phyloP scores from a whole-genome alignment of 2,888 invertebrate genomes.

The Conomelus anceps region DNA sequence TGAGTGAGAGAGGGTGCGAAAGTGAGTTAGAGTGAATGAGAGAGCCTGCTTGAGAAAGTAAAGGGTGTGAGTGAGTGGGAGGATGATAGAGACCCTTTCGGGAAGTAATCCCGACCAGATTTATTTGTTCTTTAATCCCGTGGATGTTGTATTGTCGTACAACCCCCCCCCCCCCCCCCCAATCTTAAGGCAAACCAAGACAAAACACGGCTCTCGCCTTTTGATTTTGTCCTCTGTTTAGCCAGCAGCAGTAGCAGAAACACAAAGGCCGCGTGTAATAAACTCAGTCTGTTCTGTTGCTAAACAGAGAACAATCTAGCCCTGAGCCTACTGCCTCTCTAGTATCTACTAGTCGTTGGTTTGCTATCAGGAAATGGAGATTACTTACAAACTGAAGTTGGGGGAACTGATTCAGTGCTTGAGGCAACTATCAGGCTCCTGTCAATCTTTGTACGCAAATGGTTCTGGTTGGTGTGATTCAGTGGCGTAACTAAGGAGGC shows the following conservation, averaged over 20 bases:
- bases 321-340: neutral
- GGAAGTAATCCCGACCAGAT: neutral
- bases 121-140: neutral
- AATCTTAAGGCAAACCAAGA: neutral
- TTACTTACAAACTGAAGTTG: neutral
- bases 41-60: too few relatives aligned
- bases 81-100: too few relatives aligned
- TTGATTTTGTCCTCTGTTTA: neutral
- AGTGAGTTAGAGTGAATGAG: too few relatives aligned
- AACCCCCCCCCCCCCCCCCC: neutral
- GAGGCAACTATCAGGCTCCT: neutral
- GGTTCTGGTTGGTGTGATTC: neutral
- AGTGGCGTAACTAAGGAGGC: neutral
- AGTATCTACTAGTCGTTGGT: neutral
- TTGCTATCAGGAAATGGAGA: neutral
- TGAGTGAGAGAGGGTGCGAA: too few relatives aligned
- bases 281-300: neutral
- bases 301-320: neutral
- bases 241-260: neutral
- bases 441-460: neutral
- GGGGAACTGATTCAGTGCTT: neutral
- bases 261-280: neutral
- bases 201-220: neutral
- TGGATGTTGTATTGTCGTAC: neutral
- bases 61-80: too few relatives aligned